Evolutionary conservation across 2,888 invertebrate genomes (phyloP).

Genomic region (Erebia ligea): DNA sequence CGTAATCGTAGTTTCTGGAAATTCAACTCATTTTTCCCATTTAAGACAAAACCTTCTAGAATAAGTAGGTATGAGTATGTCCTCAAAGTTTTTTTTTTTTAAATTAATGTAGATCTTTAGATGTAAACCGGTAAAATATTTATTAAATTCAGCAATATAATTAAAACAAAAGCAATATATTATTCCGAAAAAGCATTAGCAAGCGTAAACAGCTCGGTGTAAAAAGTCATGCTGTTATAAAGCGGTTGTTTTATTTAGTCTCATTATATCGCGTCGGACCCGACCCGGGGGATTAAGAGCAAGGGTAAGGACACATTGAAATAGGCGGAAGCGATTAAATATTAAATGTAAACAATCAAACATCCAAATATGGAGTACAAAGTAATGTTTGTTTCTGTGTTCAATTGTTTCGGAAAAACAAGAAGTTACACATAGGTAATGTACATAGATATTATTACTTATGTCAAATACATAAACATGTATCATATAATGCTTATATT

Average conservation of each 20-base stretch:
- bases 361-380: too few relatives aligned
- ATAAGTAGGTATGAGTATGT: background rate
- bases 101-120: too few relatives aligned
- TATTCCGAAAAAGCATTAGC: slow-evolving; percentile 7
- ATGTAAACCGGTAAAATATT: background rate
- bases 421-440: too few relatives aligned
- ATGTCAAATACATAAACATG: too few relatives aligned
- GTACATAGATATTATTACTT: too few relatives aligned
- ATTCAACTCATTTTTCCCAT: too few relatives aligned
- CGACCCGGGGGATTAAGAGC: slow-evolving; percentile 37
- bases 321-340: slow-evolving; percentile 21
- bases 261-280: slow-evolving; percentile 29
- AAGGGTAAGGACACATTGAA: slow-evolving; percentile 9
- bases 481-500: too few relatives aligned
- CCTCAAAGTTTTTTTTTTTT: background rate
- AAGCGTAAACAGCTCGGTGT: slow-evolving; percentile 11
- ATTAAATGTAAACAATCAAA: too few relatives aligned
- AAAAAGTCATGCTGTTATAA: slow-evolving; percentile 23
- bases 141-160: background rate
- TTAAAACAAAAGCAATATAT: background rate
- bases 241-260: slow-evolving; percentile 30
- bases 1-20: too few relatives aligned
- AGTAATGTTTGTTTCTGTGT: background rate
- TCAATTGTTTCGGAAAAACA: too few relatives aligned
- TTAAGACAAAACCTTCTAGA: too few relatives aligned